phyloP scores from a whole-genome alignment of 2,888 invertebrate genomes.

The Allophyes oxyacanthae region DNA sequence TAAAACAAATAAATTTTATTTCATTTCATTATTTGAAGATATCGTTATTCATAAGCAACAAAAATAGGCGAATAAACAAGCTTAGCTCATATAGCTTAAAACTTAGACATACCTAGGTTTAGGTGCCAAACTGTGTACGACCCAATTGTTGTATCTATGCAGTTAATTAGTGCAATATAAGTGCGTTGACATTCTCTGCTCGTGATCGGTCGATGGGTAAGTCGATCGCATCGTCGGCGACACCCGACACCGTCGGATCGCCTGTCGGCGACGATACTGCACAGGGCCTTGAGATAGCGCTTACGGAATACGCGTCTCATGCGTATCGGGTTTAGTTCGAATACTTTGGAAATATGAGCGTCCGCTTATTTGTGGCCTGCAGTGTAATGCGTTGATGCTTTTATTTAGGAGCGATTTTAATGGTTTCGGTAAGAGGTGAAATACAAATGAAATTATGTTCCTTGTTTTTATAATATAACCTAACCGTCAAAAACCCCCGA shows the following conservation, averaged over 20 bases:
- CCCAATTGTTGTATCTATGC: slow-evolving; percentile 55
- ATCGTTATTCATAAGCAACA: not conserved
- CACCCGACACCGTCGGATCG: slow-evolving; percentile 76
- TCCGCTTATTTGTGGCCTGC: slow-evolving; percentile 46
- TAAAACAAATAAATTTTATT: too few relatives aligned
- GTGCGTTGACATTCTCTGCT: slow-evolving; percentile 74
- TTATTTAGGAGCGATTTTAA: slow-evolving; percentile 11
- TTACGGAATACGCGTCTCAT: slow-evolving; percentile 84
- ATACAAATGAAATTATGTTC: too few relatives aligned
- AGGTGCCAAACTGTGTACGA: slow-evolving; percentile 37
- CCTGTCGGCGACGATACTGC: slow-evolving; percentile 81
- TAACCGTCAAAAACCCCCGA: too few relatives aligned
- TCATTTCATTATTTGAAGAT: too few relatives aligned
- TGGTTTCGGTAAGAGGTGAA: not conserved
- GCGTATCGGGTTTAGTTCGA: slow-evolving; percentile 76
- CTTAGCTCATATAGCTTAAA: not conserved
- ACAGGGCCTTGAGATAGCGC: slow-evolving; percentile 78
- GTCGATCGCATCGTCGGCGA: slow-evolving; percentile 74
- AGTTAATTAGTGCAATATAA: slow-evolving; percentile 67
- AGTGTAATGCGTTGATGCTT: slow-evolving; percentile 29
- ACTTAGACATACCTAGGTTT: slow-evolving; percentile 15
- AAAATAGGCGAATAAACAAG: not conserved
- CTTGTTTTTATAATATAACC: too few relatives aligned
- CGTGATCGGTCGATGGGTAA: slow-evolving; percentile 82
- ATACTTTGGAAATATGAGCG: slow-evolving; percentile 74